These are phyloP conservation scores for Trachymyrmex septentrionalis DNA, from an alignment of 1,140 invertebrate genomes.

Conservation along the genomic window DNA sequence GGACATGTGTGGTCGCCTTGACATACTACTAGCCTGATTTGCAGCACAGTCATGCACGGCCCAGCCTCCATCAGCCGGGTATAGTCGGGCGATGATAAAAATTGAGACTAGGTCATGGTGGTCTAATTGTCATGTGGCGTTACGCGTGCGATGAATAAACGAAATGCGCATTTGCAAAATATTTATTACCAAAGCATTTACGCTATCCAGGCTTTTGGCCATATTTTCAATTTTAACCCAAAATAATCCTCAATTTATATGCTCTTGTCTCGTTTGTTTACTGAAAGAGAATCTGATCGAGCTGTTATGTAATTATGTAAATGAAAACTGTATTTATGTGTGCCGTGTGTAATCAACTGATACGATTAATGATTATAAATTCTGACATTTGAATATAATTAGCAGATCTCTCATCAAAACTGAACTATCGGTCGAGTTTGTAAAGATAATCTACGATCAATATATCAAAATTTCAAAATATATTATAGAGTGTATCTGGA, in stretches of 20 bases:
- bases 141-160: conserved; percentile 32
- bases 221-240: background rate
- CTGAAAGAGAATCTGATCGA: background rate
- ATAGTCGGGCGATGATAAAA: conserved; percentile 68
- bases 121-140: conserved; percentile 67
- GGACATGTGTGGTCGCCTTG: conserved; percentile 66
- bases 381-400: conserved; percentile 6
- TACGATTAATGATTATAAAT: conserved; percentile 18
- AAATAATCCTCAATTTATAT: background rate
- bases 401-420: background rate
- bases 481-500: conserved; percentile 12
- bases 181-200: background rate
- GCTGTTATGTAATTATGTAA: conserved; percentile 4
- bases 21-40: conserved; percentile 69
- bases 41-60: conserved; percentile 70
- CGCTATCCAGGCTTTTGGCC: background rate
- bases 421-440: background rate
- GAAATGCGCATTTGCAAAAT: conserved; percentile 17
- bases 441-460: background rate
- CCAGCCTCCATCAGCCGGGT: conserved; percentile 57
- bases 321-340: background rate
- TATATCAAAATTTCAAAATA: conserved; percentile 20
- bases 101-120: conserved; percentile 68
- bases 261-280: background rate
- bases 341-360: conserved; percentile 1